These are phyloP conservation scores for Salpingus planirostris DNA, from an alignment of 2,888 invertebrate genomes.

Conservation along the genomic window DNA sequence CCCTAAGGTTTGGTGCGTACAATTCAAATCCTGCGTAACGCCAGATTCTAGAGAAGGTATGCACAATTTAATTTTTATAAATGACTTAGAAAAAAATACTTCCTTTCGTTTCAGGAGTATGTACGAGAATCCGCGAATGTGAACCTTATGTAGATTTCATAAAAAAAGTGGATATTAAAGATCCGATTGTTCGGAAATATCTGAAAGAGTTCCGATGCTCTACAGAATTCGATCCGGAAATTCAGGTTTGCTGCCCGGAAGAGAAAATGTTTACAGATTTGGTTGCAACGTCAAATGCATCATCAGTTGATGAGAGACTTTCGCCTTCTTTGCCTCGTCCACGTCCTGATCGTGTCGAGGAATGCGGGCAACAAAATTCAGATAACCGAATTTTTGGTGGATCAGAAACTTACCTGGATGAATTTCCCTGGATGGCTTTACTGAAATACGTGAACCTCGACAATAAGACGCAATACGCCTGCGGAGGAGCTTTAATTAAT, in stretches of 20 bases:
- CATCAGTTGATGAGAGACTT: constrained; percentile 9
- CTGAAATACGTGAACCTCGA: constrained; percentile 17
- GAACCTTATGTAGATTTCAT: constrained; percentile 10
- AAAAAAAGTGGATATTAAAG: constrained; percentile 8
- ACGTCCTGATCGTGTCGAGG: constrained; percentile 13
- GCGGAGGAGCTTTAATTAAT: constrained; percentile 36
- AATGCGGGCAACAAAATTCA: constrained; percentile 48
- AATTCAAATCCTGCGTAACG: constrained; percentile 19
- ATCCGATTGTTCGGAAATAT: constrained; percentile 11
- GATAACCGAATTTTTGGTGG: constrained; percentile 55
- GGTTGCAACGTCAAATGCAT: constrained; percentile 3
- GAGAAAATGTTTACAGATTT: constrained; percentile 5
- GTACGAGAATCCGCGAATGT: constrained; percentile 10
- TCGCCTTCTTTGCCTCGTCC: constrained; percentile 9
- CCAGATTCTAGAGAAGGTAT: constrained; percentile 22
- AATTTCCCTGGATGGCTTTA: constrained; percentile 35
- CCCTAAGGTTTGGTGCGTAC: constrained; percentile 43
- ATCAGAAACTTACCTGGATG: constrained; percentile 43
- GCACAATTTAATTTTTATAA: too few relatives aligned
- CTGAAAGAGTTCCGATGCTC: constrained; percentile 20
- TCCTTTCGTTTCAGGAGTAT: constrained; percentile 7
- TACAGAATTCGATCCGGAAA: constrained; percentile 13
- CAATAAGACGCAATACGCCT: constrained; percentile 21
- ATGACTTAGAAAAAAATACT: neutral
- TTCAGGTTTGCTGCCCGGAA: constrained; percentile 21